Evolutionary conservation across 2,797 vertebrate genomes (phyloP).

Genomic region (Agapornis canus): DNA sequence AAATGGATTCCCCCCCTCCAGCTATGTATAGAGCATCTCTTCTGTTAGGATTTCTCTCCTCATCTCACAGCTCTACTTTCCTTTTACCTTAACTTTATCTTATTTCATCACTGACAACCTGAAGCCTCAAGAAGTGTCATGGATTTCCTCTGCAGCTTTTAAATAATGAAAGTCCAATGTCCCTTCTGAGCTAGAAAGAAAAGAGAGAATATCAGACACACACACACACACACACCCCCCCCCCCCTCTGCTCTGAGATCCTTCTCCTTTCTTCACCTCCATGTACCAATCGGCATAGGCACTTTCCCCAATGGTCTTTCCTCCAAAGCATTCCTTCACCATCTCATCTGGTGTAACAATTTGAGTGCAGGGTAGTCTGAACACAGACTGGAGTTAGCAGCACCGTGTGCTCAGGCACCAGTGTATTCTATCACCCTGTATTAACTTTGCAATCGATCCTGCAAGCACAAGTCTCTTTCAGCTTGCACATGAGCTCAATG

Average conservation of each 20-base stretch:
- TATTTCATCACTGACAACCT: not conserved
- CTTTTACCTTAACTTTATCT: not conserved
- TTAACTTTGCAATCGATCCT: slow-evolving; percentile 11
- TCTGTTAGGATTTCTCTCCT: not conserved
- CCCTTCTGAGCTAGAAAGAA: not conserved
- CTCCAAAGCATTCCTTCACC: not conserved
- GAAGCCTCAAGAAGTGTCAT: not conserved
- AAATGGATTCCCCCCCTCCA: not conserved
- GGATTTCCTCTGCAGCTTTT: not conserved
- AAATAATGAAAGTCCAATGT: not conserved
- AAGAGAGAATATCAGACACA: not conserved
- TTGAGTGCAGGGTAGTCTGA: not conserved
- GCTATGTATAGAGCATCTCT: fast-evolving
- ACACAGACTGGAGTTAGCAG: not conserved
- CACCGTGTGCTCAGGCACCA: not conserved
- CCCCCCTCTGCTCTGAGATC: not conserved
- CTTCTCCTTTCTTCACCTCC: not conserved
- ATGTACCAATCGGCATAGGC: not conserved
- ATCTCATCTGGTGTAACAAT: not conserved
- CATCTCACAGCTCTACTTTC: not conserved
- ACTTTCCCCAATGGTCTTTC: not conserved
- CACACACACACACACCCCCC: too few relatives aligned
- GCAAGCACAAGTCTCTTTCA: not conserved
- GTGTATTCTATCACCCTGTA: not conserved
- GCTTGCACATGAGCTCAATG: not conserved